Conservation (phyloP, 2,888 invertebrate species). For the Congeria kusceri region DNA sequence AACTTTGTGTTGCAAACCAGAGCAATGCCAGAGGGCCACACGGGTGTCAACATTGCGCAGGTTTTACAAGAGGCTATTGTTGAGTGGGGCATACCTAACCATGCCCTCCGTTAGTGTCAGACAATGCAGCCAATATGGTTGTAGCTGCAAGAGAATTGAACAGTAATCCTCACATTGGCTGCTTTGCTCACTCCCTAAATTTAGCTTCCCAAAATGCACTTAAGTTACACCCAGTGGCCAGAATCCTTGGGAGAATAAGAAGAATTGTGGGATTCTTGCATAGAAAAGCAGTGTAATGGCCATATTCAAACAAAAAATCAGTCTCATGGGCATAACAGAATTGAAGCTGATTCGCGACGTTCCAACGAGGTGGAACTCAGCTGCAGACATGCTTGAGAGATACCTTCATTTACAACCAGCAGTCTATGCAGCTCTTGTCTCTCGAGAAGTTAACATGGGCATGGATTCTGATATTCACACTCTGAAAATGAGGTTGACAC, state of each 20-base stretch:
- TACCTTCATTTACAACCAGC: slow-evolving; percentile 34
- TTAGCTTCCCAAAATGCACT: slow-evolving; percentile 34
- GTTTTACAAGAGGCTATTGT: slow-evolving; percentile 17
- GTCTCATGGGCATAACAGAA: not conserved
- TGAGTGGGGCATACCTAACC: not conserved
- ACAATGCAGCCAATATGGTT: slow-evolving; percentile 50
- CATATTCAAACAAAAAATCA: slow-evolving; percentile 19
- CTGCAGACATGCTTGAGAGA: slow-evolving; percentile 30
- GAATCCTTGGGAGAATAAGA: slow-evolving; percentile 7
- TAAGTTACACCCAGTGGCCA: slow-evolving; percentile 22
- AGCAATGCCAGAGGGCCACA: slow-evolving; percentile 36
- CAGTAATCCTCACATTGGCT: slow-evolving; percentile 31
- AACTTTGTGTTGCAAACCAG: slow-evolving; percentile 44
- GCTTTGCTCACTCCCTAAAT: slow-evolving; percentile 51
- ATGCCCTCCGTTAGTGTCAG: slow-evolving; percentile 28
- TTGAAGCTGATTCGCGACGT: slow-evolving; percentile 12
- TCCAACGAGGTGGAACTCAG: slow-evolving; percentile 2
- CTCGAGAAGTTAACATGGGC: slow-evolving; percentile 4
- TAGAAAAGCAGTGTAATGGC: slow-evolving; percentile 18
- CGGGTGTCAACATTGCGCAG: slow-evolving; percentile 38
- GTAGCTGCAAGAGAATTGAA: slow-evolving; percentile 24
- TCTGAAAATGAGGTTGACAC: slow-evolving; percentile 28
- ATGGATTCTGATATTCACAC: slow-evolving; percentile 4
- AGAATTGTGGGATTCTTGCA: slow-evolving; percentile 24
- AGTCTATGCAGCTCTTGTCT: slow-evolving; percentile 24